Conservation (phyloP, 2,797 vertebrate genomes). For the Pterois miles region DNA sequence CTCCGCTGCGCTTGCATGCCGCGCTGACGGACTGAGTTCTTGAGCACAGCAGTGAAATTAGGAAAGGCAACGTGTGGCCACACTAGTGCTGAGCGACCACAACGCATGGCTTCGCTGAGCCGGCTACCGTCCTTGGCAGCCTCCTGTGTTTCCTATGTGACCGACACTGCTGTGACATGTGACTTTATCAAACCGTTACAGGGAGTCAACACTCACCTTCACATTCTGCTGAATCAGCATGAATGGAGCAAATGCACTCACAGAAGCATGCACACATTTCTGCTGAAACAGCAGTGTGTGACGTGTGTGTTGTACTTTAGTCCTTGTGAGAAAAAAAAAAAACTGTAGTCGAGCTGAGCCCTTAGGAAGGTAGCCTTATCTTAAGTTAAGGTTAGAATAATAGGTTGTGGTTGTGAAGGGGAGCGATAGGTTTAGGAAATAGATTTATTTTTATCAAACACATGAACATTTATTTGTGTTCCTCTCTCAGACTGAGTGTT, state of each 20-base stretch:
- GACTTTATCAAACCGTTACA: slow-evolving; percentile 47
- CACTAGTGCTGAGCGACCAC: background rate
- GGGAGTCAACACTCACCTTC: slow-evolving; percentile 52
- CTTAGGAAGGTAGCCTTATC: background rate
- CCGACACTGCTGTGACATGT: background rate
- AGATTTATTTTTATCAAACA: background rate
- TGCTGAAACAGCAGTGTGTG: slow-evolving; percentile 58
- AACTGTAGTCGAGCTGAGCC: no score
- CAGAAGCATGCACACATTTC: slow-evolving; percentile 30
- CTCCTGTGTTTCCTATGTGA: background rate
- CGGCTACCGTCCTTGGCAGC: slow-evolving; percentile 25
- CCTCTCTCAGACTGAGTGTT: background rate
- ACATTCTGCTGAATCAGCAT: slow-evolving; percentile 56
- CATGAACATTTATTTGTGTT: background rate
- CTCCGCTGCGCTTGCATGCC: background rate
- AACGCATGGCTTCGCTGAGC: background rate
- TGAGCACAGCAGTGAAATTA: background rate
- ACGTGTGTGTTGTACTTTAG: slow-evolving; percentile 7
- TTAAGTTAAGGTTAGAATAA: no score
- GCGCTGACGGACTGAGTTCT: background rate
- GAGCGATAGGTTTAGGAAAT: background rate
- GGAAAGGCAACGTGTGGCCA: background rate
- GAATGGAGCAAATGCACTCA: slow-evolving; percentile 22
- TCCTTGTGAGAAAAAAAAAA: background rate
- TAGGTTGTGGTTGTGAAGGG: no score